Evolutionary conservation across 2,113 vertebrate species (phyloP).

Genomic region (Brachionichthys hirsutus): DNA sequence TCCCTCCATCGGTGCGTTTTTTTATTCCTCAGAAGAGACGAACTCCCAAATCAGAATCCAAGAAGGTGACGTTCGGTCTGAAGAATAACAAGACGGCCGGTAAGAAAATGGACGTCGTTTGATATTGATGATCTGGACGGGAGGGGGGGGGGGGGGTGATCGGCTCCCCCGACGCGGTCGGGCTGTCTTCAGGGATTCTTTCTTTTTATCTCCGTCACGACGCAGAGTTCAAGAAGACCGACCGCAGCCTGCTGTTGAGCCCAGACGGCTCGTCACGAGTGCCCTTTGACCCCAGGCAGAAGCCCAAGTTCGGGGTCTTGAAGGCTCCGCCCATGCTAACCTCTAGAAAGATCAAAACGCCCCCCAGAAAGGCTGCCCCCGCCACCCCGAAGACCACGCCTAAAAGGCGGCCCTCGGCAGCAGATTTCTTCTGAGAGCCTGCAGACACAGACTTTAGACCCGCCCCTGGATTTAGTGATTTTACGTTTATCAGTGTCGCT

Average conservation of each 20-base stretch:
- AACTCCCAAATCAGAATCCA: constrained; percentile 53
- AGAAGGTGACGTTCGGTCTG: constrained; percentile 73
- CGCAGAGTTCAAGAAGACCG: constrained; percentile 90
- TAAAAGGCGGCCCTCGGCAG: constrained; percentile 26
- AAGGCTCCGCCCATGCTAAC: constrained; percentile 73
- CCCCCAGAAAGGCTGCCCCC: constrained; percentile 3
- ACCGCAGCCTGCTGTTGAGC: constrained; percentile 89
- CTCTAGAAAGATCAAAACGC: constrained; percentile 13
- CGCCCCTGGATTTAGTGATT: background rate
- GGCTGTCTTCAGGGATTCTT: too few relatives aligned
- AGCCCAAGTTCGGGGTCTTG: constrained; percentile 85
- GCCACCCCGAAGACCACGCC: background rate
- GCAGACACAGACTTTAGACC: too few relatives aligned
- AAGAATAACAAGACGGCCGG: constrained; percentile 67
- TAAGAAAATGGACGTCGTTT: constrained; percentile 34
- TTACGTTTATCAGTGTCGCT: constrained; percentile 14
- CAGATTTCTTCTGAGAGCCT: constrained; percentile 72
- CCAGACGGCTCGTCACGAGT: constrained; percentile 85
- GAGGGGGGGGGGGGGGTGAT: too few relatives aligned
- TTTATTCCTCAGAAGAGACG: constrained; percentile 42
- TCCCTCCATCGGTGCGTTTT: background rate
- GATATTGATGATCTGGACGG: too few relatives aligned
- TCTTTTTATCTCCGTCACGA: background rate
- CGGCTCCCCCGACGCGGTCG: too few relatives aligned
- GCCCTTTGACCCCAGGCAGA: constrained; percentile 91